phyloP scores from a whole-genome alignment of 2,888 invertebrate species.

The Rapana venosa region DNA sequence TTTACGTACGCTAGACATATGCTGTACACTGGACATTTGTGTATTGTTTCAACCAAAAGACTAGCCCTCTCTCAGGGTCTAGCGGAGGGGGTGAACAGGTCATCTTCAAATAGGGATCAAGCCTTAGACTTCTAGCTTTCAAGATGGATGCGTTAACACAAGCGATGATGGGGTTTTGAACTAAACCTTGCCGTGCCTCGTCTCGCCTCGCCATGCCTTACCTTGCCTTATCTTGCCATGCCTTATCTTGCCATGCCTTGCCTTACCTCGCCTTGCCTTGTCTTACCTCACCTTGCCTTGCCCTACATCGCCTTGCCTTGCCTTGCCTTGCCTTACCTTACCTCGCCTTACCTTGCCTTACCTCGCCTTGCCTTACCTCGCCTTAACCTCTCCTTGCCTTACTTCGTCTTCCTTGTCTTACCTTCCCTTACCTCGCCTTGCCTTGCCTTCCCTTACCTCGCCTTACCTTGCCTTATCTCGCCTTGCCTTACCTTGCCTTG shows the following conservation, averaged over 20 bases:
- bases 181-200: background rate
- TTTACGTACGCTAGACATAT: too few relatives aligned
- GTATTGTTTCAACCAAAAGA: background rate
- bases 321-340: background rate
- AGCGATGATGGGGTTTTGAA: background rate
- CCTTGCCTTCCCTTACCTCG: slow-evolving; percentile 1
- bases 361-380: background rate
- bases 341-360: background rate
- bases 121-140: background rate
- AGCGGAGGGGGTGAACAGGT: background rate
- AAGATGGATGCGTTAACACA: background rate
- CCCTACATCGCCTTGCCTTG: background rate
- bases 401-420: too few relatives aligned
- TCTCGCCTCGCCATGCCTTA: background rate
- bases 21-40: background rate
- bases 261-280: slow-evolving; percentile 8
- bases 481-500: slow-evolving; percentile 13
- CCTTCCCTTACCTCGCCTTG: background rate
- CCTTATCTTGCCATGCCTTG: background rate
- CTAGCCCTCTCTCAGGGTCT: background rate
- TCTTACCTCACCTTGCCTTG: background rate
- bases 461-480: background rate
- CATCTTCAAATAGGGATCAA: background rate
- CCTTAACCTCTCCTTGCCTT: too few relatives aligned
- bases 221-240: background rate